Percentiles rank a stretch among this genome's conserved stretches.
These are phyloP conservation scores for Danio rerio DNA, from an alignment of 2,113 vertebrate genomes.

Conservation along the genomic window GRCz12tu NC_133190.1:9933001-9933500, in stretches of 20 bases:
- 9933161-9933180: conserved; percentile 73
- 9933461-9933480: no score
- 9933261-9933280: conserved; percentile 10
- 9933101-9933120: conserved; percentile 38
- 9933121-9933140: conserved; percentile 74
- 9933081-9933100: conserved; percentile 67
- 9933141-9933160: conserved; percentile 83
- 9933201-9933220: conserved; percentile 68
- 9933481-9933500: no score
- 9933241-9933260: conserved; percentile 44
- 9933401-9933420: no score
- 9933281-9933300: neutral
- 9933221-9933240: conserved; percentile 74
- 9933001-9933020: neutral
- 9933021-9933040: conserved; percentile 17
- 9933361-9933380: no score
- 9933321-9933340: neutral
- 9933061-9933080: conserved; percentile 22
- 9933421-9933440: no score
- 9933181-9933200: conserved; percentile 70
- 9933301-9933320: neutral
- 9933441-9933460: no score
- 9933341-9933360: neutral
- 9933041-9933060: neutral
- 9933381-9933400: no score